phyloP scores from a whole-genome alignment of 2,113 vertebrate species.

The Seriola rivoliana region DNA sequence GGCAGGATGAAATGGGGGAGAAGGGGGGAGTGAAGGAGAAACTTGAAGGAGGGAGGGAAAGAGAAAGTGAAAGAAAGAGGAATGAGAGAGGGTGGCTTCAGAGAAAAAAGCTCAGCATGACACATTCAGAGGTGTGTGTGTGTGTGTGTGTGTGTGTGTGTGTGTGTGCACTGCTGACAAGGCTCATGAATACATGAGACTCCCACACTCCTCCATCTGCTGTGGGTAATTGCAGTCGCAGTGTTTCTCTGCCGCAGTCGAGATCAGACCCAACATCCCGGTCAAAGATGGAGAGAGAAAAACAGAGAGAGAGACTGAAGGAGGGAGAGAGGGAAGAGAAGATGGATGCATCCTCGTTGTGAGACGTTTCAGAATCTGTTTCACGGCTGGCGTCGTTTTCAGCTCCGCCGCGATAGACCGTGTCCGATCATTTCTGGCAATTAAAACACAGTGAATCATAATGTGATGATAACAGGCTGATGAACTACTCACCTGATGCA shows the following conservation, averaged over 20 bases:
- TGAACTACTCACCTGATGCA: background rate
- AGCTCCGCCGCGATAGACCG: too few relatives aligned
- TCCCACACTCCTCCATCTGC: slow-evolving; percentile 76
- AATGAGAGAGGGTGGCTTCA: slow-evolving; percentile 13
- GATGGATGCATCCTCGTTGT: background rate
- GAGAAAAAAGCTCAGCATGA: slow-evolving; percentile 46
- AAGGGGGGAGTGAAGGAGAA: background rate
- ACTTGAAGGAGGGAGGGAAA: slow-evolving; percentile 43
- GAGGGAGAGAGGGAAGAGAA: background rate
- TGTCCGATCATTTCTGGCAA: too few relatives aligned
- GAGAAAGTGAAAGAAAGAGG: slow-evolving; percentile 20
- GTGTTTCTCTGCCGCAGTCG: slow-evolving; percentile 52
- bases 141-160: slow-evolving; percentile 32
- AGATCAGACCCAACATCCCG: slow-evolving; percentile 48
- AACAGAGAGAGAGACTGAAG: background rate
- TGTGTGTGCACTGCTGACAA: slow-evolving; percentile 47
- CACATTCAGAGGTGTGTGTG: slow-evolving; percentile 38
- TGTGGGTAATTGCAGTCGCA: slow-evolving; percentile 58
- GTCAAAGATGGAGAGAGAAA: slow-evolving; percentile 19
- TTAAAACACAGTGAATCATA: too few relatives aligned
- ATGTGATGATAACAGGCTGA: background rate
- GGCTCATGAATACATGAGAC: slow-evolving; percentile 68
- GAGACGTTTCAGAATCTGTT: background rate
- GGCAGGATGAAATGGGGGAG: slow-evolving; percentile 22
- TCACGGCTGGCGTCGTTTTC: background rate